phyloP scores from a whole-genome alignment of 2,888 invertebrate species.

The Eupithecia inturbata region DNA sequence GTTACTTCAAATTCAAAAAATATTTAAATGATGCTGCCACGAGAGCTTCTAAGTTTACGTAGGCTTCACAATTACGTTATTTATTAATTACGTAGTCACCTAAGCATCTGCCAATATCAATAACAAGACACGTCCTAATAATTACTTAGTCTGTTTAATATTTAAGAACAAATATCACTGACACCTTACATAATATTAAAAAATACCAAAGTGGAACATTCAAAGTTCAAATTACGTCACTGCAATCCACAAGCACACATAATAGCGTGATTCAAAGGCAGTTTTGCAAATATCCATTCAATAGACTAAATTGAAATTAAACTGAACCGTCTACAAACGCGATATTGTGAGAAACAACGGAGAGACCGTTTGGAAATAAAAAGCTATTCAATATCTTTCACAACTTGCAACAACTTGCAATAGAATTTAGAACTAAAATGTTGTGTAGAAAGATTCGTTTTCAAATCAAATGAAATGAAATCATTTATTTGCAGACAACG shows the following conservation, averaged over 20 bases:
- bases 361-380: not conserved
- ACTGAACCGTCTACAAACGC: not conserved
- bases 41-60: not conserved
- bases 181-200: slow-evolving; percentile 34
- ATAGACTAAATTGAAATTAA: slow-evolving; percentile 6
- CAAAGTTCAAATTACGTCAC: slow-evolving; percentile 43
- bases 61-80: too few species aligned
- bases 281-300: slow-evolving; percentile 14
- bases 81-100: not conserved
- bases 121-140: not conserved
- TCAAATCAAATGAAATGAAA: too few species aligned
- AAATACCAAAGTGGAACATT: slow-evolving; percentile 39
- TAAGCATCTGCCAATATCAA: not conserved
- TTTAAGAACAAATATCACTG: slow-evolving; percentile 2
- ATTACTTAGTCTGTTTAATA: not conserved
- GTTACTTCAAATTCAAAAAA: too few species aligned
- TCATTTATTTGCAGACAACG: too few species aligned
- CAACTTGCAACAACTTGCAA: not conserved
- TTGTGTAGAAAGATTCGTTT: not conserved
- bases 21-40: too few species aligned
- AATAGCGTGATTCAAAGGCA: slow-evolving; percentile 20
- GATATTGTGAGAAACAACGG: not conserved
- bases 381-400: not conserved
- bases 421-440: not conserved
- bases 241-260: slow-evolving; percentile 19